A percentile compares a stretch with the other conserved stretches of the same genome.
These are phyloP conservation scores for Trichonephila clavipes DNA, from an alignment of 1,140 invertebrate genomes.

Conservation along the genomic window DNA sequence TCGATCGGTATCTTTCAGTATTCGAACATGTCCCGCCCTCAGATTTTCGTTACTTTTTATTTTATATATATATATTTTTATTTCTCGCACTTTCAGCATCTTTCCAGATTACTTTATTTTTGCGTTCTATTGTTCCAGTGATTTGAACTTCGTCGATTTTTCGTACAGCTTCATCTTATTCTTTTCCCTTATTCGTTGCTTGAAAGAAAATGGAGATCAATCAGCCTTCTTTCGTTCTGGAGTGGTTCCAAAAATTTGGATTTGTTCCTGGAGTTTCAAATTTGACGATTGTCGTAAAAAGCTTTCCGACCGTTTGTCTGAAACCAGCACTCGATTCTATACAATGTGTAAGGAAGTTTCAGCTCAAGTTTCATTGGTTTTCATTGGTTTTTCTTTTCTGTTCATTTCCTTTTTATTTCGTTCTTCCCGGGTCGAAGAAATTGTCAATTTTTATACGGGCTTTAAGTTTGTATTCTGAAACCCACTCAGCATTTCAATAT, in stretches of 20 bases:
- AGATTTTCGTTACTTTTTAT: not conserved
- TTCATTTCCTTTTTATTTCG: not conserved
- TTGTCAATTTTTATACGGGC: conserved; percentile 3
- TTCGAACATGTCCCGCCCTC: not conserved
- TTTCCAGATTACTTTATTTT: conserved; percentile 65
- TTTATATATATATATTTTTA: not conserved
- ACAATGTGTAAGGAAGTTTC: conserved; percentile 54
- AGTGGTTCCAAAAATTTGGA: conserved; percentile 53
- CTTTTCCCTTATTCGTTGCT: not conserved
- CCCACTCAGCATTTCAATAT: not conserved
- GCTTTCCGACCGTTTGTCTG: conserved; percentile 46
- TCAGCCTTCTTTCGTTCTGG: conserved; percentile 46
- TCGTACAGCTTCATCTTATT: conserved; percentile 46
- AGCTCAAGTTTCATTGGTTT: conserved; percentile 19
- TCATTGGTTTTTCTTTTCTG: not conserved
- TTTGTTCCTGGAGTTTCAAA: conserved; percentile 44
- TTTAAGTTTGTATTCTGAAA: not conserved
- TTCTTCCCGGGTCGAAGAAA: not conserved
- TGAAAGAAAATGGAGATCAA: conserved; percentile 51
- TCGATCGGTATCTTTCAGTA: conserved; percentile 10
- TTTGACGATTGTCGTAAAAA: conserved; percentile 67
- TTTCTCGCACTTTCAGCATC: conserved; percentile 58
- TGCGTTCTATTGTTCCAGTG: conserved; percentile 54
- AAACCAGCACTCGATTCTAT: conserved; percentile 19
- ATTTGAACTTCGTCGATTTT: conserved; percentile 61